These are phyloP conservation scores for Psittacara wagleri DNA, from an alignment of 2,113 vertebrate species.

Conservation along the genomic window DNA sequence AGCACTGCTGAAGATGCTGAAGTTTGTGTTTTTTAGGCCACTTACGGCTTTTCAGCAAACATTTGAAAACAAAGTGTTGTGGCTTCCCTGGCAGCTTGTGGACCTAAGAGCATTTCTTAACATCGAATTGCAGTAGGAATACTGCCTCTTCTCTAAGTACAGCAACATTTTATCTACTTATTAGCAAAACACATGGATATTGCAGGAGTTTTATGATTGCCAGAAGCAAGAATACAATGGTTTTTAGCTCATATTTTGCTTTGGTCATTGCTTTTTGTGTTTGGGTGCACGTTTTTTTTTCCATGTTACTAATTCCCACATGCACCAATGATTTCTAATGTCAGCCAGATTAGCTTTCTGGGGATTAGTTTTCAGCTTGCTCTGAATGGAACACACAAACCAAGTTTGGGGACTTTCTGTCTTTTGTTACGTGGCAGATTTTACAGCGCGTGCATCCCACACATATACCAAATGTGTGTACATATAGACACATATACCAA, in stretches of 20 bases:
- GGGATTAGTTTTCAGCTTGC: neutral
- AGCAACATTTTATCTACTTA: neutral
- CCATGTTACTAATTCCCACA: neutral
- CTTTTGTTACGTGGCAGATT: neutral
- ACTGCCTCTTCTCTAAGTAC: neutral
- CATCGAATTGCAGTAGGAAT: neutral
- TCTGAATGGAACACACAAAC: neutral
- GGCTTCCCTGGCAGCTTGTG: neutral
- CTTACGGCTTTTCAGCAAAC: constrained; percentile 1
- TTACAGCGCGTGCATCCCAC: neutral
- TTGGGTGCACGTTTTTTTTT: neutral
- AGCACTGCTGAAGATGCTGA: neutral
- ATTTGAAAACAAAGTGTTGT: neutral
- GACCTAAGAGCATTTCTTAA: neutral
- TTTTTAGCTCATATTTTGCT: neutral
- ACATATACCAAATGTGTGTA: neutral
- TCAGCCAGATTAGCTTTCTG: neutral
- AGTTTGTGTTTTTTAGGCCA: neutral
- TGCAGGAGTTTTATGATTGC: neutral
- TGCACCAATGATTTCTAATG: neutral
- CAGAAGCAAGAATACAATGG: neutral
- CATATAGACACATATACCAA: neutral
- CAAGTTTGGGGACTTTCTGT: neutral
- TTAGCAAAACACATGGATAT: neutral
- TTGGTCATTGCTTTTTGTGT: neutral